Evolutionary conservation across 2,888 invertebrate species (phyloP).

Genomic region (Byasa hedistus): DNA sequence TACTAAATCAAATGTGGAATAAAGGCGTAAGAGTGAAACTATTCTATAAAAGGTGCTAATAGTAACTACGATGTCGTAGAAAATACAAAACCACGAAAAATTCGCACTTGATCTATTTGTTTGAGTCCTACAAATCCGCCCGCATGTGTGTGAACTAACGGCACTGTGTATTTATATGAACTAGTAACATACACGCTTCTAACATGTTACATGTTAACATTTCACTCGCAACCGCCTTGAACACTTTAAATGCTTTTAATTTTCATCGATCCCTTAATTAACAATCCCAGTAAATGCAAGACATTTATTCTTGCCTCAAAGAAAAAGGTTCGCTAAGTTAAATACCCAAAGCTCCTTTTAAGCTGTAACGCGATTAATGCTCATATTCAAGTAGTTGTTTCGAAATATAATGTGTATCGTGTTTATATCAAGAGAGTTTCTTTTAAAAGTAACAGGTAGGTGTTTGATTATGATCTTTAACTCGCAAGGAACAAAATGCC

Average conservation of each 20-base stretch:
- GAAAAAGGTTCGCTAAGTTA: neutral
- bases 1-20: no score
- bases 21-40: neutral
- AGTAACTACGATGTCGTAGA: neutral
- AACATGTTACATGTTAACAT: slow-evolving; percentile 15
- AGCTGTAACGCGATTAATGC: neutral
- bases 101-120: slow-evolving; percentile 8
- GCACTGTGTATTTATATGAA: slow-evolving; percentile 18
- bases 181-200: slow-evolving; percentile 10
- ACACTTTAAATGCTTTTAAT: slow-evolving; percentile 11
- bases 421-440: slow-evolving; percentile 8
- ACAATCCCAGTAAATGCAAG: slow-evolving; percentile 2
- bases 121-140: slow-evolving; percentile 1
- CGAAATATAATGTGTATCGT: slow-evolving; percentile 4
- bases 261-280: slow-evolving; percentile 12
- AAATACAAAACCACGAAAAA: neutral
- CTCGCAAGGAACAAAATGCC: slow-evolving; percentile 5
- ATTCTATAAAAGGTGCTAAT: neutral
- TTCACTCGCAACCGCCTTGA: slow-evolving; percentile 11
- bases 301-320: neutral
- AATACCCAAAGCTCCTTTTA: neutral
- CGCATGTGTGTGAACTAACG: slow-evolving; percentile 11
- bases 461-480: slow-evolving; percentile 14
- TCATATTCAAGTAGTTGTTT: neutral
- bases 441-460: neutral